These are phyloP conservation scores for Eonycteris spelaea DNA, from an alignment of 2,113 vertebrate species.

Conservation along the genomic window DNA sequence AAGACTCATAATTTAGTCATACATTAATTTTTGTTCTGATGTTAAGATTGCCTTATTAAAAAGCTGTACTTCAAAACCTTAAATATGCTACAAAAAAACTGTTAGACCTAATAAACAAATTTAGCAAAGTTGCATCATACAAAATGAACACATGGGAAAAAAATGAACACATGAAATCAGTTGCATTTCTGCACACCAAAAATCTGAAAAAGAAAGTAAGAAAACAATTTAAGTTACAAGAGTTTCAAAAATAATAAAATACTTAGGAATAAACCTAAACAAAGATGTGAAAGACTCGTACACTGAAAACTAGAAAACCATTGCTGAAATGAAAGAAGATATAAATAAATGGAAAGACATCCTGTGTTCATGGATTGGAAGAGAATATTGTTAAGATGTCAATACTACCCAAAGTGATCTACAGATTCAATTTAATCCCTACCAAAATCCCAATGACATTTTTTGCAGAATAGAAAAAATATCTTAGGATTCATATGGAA, in stretches of 20 bases:
- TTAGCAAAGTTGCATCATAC: background rate
- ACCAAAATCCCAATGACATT: background rate
- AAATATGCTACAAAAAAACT: background rate
- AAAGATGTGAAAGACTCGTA: background rate
- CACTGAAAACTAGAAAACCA: background rate
- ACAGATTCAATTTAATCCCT: background rate
- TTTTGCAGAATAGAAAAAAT: slow-evolving; percentile 22
- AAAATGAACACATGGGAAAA: slow-evolving; percentile 40
- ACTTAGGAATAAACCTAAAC: background rate
- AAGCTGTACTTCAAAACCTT: background rate
- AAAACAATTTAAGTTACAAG: slow-evolving; percentile 30
- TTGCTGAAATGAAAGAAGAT: background rate
- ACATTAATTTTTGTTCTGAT: background rate
- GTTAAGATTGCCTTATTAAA: background rate
- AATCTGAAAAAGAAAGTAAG: slow-evolving; percentile 32
- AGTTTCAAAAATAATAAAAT: slow-evolving; percentile 12
- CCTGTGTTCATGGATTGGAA: background rate
- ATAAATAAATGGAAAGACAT: slow-evolving; percentile 17
- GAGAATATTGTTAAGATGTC: background rate
- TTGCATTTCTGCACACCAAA: background rate
- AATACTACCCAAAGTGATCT: background rate
- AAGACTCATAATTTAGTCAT: background rate
- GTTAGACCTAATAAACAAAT: background rate
- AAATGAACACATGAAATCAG: slow-evolving; percentile 24
- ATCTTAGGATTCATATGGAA: background rate